Base-by-base conservation (phyloP, 2,888 invertebrate species). In the Phlogophora meticulosa region DNA sequence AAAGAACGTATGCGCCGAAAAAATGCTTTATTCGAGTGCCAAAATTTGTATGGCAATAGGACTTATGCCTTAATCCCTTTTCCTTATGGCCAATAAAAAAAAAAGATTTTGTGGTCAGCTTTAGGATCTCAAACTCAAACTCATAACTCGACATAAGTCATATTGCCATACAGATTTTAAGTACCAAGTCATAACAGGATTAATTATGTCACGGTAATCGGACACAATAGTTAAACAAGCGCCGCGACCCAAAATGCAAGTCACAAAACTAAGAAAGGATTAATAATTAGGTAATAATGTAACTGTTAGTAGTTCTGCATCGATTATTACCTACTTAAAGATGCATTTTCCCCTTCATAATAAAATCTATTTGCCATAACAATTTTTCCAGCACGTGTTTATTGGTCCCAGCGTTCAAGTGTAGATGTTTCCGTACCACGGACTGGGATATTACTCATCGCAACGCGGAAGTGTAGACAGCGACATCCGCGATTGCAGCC, bases 401-500 rank as follows among this genome's bases (percentile, higher is more conserved):
- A 70, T 69, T 59, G 72, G 55, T 49, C 46, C 17, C 46, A 56
- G 55, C 69, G 58, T 71, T 66, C 81, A 77, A 82, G 84, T 84
- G 83, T 84, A 83, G 84, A 82, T 82, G 81, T 81, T 75, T 64
- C 67, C 67, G 67, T 73, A 64, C 71, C 72, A 72, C 73, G 81
- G 64, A 73, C 82, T 74, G 80, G 83, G 84, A 81, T 90, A 92
- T 93, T 90, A 91, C 85, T 93, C 93, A 93, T 91, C 79, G 85
- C 89, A 79, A 88, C 92, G 85, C 91, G 92, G 91, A 92, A 90
- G 90, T 85, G 91, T 80, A 87, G 93, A 93, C 92, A 91, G 88
- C 85, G 84, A 89, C 90, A 89, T 92, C 92, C 91, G 91, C 88
- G 90, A 90, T 90, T 88, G 90, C 90, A 88, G 87, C 82, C 87